Evolutionary conservation across 2,797 vertebrate genomes (phyloP).

Genomic region (Peromyscus aztecus): DNA sequence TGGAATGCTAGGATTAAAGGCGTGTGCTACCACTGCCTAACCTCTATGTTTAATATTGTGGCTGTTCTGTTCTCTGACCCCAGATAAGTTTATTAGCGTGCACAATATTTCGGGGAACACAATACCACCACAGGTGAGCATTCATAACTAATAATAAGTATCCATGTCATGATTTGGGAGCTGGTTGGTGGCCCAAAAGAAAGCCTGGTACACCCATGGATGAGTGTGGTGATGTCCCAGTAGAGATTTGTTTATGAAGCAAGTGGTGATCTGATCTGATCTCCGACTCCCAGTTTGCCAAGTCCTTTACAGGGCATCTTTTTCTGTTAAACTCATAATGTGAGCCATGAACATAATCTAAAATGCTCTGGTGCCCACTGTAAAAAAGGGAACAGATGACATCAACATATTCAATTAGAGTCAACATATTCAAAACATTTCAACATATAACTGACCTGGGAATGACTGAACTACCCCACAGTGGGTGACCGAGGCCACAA

Average conservation of each 20-base stretch:
- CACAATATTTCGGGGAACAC: too few relatives aligned
- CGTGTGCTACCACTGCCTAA: too few relatives aligned
- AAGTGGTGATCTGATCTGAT: not conserved
- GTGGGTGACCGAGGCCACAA: not conserved
- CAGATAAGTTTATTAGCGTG: too few relatives aligned
- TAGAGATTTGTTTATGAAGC: conserved; percentile 44
- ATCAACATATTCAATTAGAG: conserved; percentile 48
- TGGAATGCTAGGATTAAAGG: too few relatives aligned
- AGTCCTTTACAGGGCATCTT: not conserved
- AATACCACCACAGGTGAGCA: not conserved
- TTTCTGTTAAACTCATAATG: not conserved
- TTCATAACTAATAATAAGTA: not conserved
- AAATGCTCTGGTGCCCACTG: not conserved
- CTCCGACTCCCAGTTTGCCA: not conserved
- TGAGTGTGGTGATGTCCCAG: not conserved
- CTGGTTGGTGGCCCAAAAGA: not conserved
- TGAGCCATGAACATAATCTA: not conserved
- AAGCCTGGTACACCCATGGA: not conserved
- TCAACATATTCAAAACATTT: conserved; percentile 40
- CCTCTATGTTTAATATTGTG: too few relatives aligned
- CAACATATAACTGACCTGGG: conserved; percentile 9
- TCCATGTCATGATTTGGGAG: not conserved
- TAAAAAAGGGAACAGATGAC: conserved; percentile 5
- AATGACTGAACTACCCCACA: conserved; percentile 6
- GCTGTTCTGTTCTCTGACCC: too few relatives aligned